These are phyloP conservation scores for Sminthurinus signatus DNA, from an alignment of 1,140 invertebrate species.

Conservation along the genomic window DNA sequence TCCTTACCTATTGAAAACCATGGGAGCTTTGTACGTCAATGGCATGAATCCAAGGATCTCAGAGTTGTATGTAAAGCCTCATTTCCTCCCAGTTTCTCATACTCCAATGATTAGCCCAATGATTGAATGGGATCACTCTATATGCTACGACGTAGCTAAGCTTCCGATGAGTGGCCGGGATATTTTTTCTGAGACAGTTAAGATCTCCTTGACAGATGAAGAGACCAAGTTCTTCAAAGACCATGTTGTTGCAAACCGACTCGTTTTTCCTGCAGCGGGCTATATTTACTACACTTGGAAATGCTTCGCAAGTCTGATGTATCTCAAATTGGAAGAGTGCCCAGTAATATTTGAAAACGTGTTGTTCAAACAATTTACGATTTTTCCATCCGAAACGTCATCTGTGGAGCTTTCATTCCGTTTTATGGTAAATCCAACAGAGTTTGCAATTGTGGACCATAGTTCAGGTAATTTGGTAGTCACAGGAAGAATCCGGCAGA, in stretches of 20 bases:
- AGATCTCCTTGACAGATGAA: neutral
- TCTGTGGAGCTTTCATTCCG: constrained; percentile 84
- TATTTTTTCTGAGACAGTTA: neutral
- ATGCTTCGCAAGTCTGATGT: constrained; percentile 86
- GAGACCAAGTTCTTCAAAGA: constrained; percentile 56
- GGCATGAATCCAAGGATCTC: constrained; percentile 17
- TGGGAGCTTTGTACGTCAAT: constrained; percentile 14
- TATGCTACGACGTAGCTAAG: constrained; percentile 59
- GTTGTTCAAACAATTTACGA: constrained; percentile 83
- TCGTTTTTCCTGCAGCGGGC: constrained; percentile 92
- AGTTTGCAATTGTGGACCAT: constrained; percentile 88
- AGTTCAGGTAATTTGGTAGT: constrained; percentile 73
- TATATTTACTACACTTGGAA: constrained; percentile 89
- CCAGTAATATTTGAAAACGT: constrained; percentile 89
- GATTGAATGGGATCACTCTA: constrained; percentile 29
- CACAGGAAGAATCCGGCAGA: constrained; percentile 63
- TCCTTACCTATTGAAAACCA: neutral
- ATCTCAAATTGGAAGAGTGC: too few relatives aligned
- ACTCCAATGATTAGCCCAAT: constrained; percentile 13
- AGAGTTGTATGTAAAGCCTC: constrained; percentile 7
- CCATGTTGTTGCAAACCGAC: constrained; percentile 89
- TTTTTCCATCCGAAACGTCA: constrained; percentile 72
- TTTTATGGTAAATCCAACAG: constrained; percentile 76
- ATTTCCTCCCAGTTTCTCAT: constrained; percentile 12
- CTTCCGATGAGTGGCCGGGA: too few relatives aligned